Evolutionary conservation across 2,113 vertebrate species (phyloP), one percentile per base, ranked within the genome.

Genomic region (Odocoileus virginianus): DNA sequence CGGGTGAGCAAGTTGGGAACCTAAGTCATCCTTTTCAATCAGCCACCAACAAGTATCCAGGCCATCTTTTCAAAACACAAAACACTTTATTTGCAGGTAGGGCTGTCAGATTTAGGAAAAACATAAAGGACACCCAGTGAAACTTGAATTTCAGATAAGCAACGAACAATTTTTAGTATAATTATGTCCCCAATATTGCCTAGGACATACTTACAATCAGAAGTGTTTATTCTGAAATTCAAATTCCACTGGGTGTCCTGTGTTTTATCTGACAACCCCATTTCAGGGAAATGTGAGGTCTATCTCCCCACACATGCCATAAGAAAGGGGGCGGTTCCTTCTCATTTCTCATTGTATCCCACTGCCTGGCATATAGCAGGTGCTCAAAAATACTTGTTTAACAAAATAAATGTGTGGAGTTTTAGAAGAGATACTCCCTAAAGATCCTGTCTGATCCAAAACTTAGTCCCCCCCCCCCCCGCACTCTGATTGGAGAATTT

Each of bases 341-440:
- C 8, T 55, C 4, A 1, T 17, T 84, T 85, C 67, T 27, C 33
- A 3, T 43, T 50, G 6, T 47, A 14, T 28, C 33, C 58, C n/a
- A 17, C 58, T 5, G 10, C 67, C 52, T 1, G 2, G 71, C 9
- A 27, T 3, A 10, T 0, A 30, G 27, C 8, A 45, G 11, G 1
- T 14, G 9, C 14, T 76, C 43, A 52, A 47, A 86, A 81, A 43
- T 47, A 81, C 7, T 78, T 25, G 15, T 40, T 61, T 50, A 88
- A 55, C 23, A 84, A 83, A 85, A 57, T 33, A 61, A 21, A 57
- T 4, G 30, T 21, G 17, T 16, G 50, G 27, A 16, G 13, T 36
- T 40, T 76, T 28, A 19, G 43, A 45, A 67, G 16, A 47, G 67
- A 88, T 3, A 36, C 1, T 74, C 60, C 61, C 71, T 83, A 54